Conservation (phyloP, 2,888 invertebrate species). For the Drosophila mayaguana region DNA sequence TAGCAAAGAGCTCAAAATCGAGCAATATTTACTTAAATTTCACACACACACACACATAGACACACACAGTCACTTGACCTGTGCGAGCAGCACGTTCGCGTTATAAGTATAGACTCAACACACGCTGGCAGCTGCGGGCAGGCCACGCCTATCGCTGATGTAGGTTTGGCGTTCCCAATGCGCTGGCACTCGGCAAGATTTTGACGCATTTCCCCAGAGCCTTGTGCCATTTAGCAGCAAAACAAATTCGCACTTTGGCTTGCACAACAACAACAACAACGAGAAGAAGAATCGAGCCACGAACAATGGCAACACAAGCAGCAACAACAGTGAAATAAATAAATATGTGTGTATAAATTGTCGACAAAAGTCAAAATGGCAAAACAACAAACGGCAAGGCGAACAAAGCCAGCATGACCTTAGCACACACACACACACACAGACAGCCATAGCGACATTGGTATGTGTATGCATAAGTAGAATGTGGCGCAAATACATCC, state of each 20-base stretch:
- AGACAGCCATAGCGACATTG: not conserved
- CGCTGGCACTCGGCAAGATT: constrained; percentile 69
- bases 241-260: constrained; percentile 77
- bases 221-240: constrained; percentile 79
- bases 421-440: constrained; percentile 40
- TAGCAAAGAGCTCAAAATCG: constrained; percentile 48
- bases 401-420: constrained; percentile 71
- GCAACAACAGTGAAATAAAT: constrained; percentile 66
- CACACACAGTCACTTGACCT: constrained; percentile 48
- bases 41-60: constrained; percentile 18
- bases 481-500: constrained; percentile 39
- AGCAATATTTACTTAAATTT: constrained; percentile 65
- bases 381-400: constrained; percentile 34
- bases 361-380: constrained; percentile 76
- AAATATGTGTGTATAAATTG: constrained; percentile 72
- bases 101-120: constrained; percentile 18
- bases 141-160: constrained; percentile 9
- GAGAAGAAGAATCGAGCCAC: constrained; percentile 6
- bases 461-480: constrained; percentile 23
- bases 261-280: constrained; percentile 26
- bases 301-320: constrained; percentile 20
- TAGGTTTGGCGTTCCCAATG: constrained; percentile 49
- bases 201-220: constrained; percentile 79
- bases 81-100: constrained; percentile 23
- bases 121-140: constrained; percentile 16